Evolutionary conservation across 2,797 vertebrate species (phyloP), one percentile per base, ranked within the genome.

Genomic region (Orestias chungarensis): DNA sequence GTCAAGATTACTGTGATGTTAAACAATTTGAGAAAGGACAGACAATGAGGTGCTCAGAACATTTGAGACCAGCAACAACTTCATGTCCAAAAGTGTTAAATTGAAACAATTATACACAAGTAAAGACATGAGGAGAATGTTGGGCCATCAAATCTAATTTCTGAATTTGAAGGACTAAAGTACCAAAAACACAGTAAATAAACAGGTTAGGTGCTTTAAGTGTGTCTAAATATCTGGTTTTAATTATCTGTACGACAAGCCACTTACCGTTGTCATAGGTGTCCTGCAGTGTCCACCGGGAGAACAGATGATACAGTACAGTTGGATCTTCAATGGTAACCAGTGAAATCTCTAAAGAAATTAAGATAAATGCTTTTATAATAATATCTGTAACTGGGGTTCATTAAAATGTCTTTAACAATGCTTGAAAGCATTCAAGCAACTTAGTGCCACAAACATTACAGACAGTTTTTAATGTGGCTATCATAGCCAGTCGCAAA

Each of bases 281-380:
- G 25, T 78, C 77, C 27, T 90, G 90, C 81, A 96, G 78, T 0
- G 93, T 50, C 92, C 91, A 90, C 68, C 82, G 93, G 70, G 82
- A 89, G 90, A 98, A 92, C 52, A 95, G 29, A 17, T 95, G 91
- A 74, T 95, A 95, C 17, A 97, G 83, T 44, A 89, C 68, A 50
- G 91, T 72, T 9, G 91, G 87, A 88, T 95, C 93, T 67, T 96
- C 95, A 54, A 80, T 40, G 83, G 91, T 89, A 33, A 89, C 91
- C 64, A 95, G 65, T 46, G 64, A 23, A 55, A 50, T 68, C 17
- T 79, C 90, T 91, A 23, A 0, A 70, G 31, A 75, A 69, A 71
- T 29, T 57, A 65, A 73, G 4, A 52, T 4, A 62, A 4, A n/a
- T 6, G 2, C 33, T 17, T 42, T 70, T 6, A 64, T 29, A 8